phyloP scores from a whole-genome alignment of 2,797 vertebrate species.

The Alauda arvensis region DNA sequence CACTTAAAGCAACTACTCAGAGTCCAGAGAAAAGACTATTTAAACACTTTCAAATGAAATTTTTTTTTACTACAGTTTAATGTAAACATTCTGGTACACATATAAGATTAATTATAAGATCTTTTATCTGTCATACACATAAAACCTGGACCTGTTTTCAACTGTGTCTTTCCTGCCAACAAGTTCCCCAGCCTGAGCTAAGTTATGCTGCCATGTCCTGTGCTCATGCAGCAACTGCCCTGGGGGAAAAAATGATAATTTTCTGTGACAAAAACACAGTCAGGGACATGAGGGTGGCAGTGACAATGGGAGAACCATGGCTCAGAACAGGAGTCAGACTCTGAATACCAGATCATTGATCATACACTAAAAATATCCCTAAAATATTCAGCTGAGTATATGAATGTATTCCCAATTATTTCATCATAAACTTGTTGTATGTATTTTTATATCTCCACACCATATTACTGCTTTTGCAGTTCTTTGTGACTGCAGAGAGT shows the following conservation, averaged over 20 bases:
- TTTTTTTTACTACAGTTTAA: background rate
- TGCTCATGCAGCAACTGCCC: background rate
- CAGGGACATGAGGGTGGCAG: background rate
- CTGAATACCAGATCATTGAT: background rate
- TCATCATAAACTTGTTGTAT: background rate
- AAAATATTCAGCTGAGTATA: background rate
- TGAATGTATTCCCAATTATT: background rate
- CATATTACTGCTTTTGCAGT: background rate
- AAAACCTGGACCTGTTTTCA: background rate
- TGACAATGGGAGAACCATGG: background rate
- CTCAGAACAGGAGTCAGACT: background rate
- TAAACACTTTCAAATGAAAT: background rate
- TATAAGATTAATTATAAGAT: background rate
- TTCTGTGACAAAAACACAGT: background rate
- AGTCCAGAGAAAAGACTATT: background rate
- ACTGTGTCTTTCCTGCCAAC: background rate
- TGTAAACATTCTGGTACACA: background rate
- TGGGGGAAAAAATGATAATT: background rate
- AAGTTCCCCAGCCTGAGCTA: background rate
- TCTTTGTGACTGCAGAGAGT: background rate
- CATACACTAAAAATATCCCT: background rate
- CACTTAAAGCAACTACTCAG: background rate
- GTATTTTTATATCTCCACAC: background rate
- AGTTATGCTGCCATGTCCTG: background rate
- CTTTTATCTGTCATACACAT: background rate